These are phyloP conservation scores for Coptotermes formosanus DNA, from an alignment of 1,140 invertebrate species.

Conservation along the genomic window DNA sequence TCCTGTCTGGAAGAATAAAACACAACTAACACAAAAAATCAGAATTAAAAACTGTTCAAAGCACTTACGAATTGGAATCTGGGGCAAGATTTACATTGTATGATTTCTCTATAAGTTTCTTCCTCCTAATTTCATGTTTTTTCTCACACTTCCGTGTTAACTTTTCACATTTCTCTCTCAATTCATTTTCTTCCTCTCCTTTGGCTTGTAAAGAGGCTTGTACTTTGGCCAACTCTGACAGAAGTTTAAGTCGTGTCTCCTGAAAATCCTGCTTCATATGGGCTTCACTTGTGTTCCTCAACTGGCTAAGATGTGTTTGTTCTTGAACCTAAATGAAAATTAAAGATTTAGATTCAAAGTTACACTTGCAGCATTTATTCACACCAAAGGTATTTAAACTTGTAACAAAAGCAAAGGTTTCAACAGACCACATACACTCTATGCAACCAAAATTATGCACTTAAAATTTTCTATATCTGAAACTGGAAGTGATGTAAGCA, in stretches of 20 bases:
- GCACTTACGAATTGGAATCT: slow-evolving; percentile 15
- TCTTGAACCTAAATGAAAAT: slow-evolving; percentile 37
- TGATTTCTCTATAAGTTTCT: slow-evolving; percentile 38
- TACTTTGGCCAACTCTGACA: slow-evolving; percentile 38
- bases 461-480: too few relatives aligned
- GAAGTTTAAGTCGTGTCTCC: slow-evolving; percentile 38
- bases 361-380: background rate
- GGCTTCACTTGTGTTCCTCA: slow-evolving; percentile 38
- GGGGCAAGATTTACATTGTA: slow-evolving; percentile 34
- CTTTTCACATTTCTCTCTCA: slow-evolving; percentile 39
- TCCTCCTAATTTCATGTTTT: slow-evolving; percentile 27
- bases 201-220: slow-evolving; percentile 38
- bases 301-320: slow-evolving; percentile 37
- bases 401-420: too few relatives aligned
- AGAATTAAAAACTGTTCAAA: background rate
- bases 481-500: too few relatives aligned
- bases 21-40: too few relatives aligned
- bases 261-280: slow-evolving; percentile 40
- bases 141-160: slow-evolving; percentile 32
- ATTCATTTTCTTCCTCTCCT: slow-evolving; percentile 38
- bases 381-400: too few relatives aligned
- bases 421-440: too few relatives aligned
- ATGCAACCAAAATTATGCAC: too few relatives aligned
- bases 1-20: too few relatives aligned
- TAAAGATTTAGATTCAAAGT: background rate